Conservation (phyloP, 2,888 invertebrate species). For the Cryptus viduatorius region DNA sequence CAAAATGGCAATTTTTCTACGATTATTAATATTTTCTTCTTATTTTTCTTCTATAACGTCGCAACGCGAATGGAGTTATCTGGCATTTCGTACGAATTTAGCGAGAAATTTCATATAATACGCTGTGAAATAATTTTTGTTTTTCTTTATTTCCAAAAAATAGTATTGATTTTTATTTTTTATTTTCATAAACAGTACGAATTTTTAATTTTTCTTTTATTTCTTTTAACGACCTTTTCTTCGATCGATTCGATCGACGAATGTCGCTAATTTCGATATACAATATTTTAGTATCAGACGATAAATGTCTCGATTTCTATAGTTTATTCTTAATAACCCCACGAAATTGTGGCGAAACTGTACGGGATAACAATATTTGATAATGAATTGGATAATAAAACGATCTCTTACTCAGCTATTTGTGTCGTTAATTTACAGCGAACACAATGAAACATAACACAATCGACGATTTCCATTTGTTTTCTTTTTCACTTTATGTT, state of each 20-base stretch:
- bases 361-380: slow-evolving; percentile 7
- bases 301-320: background rate
- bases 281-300: background rate
- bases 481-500: background rate
- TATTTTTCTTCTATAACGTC: background rate
- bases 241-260: background rate
- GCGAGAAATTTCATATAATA: background rate
- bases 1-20: background rate
- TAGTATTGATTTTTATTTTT: background rate
- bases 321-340: background rate
- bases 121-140: background rate
- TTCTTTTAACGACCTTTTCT: background rate
- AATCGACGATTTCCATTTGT: background rate
- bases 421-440: slow-evolving; percentile 35
- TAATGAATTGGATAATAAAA: slow-evolving; percentile 19
- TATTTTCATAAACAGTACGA: background rate
- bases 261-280: background rate
- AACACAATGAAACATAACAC: background rate
- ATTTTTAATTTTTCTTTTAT: background rate
- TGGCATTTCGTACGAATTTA: background rate
- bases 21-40: background rate
- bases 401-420: slow-evolving; percentile 6
- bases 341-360: slow-evolving; percentile 1
- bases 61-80: no score
- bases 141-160: background rate